Evolutionary conservation across 2,797 vertebrate genomes (phyloP), one percentile per base, ranked within the genome.

Genomic region (Orientallactaga sibirica): DNA sequence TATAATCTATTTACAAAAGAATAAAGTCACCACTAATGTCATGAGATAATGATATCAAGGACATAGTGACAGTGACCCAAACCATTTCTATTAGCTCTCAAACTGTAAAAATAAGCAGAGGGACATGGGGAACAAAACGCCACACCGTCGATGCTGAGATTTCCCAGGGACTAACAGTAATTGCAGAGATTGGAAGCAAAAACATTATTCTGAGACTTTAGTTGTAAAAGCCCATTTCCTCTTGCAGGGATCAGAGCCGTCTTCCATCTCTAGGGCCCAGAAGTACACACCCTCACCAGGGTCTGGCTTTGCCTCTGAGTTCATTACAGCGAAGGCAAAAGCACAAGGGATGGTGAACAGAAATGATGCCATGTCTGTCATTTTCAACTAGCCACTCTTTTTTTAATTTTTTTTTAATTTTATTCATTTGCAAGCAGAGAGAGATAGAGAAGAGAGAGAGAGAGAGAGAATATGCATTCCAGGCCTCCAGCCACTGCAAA

Each of bases 161-260:
- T 83, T 91, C 43, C 43, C 27, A 7, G 37, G 20, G n/a, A 6
- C n/a, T 19, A 58, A 25, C 8, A 68, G 27, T 79, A 79, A 29
- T 2, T 88, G 62, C 24, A 91, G 70, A 75, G 84, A 90, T 2
- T 66, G 77, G 82, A 91, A 80, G 48, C 25, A 62, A 70, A 66
- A 83, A 58, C 22, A 67, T 67, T 91, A 94, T 79, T 90, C 90
- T 96, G 95, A 95, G 70, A 95, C 52, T 27, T 68, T 62, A 82
- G 76, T 81, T 92, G 92, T 75, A 75, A 94, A 93, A 66, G 27
- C 9, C 27, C 67, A 62, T 62, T 74, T 95, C 79, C 76, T 70
- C 62, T 92, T 91, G 48, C 43, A 27, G 66, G 18, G 43, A 37
- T 93, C 48, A 48, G 48, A 96, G 85, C 74, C n/a, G 48, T 90